Evolutionary conservation across 1,140 invertebrate genomes (phyloP), one percentile per base, ranked within the genome.

Genomic region (Nebria ingens): DNA sequence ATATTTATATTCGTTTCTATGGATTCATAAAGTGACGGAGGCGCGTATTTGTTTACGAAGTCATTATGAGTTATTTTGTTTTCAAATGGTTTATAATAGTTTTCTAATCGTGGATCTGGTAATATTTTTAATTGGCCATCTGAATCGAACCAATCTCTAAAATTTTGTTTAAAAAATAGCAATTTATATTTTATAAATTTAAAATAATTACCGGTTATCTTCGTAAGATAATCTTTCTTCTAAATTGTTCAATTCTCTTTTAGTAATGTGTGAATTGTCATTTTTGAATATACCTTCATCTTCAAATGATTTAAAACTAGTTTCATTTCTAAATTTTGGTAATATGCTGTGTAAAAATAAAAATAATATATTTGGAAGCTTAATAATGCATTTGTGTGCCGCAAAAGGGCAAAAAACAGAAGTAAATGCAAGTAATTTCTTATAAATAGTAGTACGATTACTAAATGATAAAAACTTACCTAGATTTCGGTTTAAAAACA

Each of bases 1-100:
- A 61, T 45, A 4, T 61, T 42, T 20, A 65, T 53, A 58, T 66
- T 58, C 65, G 61, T 29, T 66, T 73, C 62, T 21, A 54, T 53
- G 23, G 63, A 54, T 11, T 52, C 19, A 29, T 58, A 21, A 1
- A 21, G 2, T 13, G 12, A 51, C 12, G 59, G 55, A 19, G 56
- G 57, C 42, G 15, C 17, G 17, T 45, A 45, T 45, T 45, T 17
- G 17, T 45, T 17, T 12, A 45, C 9, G 17, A 45, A 45, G 15
- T 45, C 40, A 45, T 3, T 11, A 17, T 45, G 9, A 4, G 9
- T 6, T 17, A 45, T 4, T 9, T 45, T 3, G 17, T 3, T 45
- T 45, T 6, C 9, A 45, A 11, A 45, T 45, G 40, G 40, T 57
- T 58, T 13, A 54, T 21, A 25, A 40, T 22, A 21, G 56, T 49